phyloP scores from a whole-genome alignment of 2,113 vertebrate species.

The Anseranas semipalmata region DNA sequence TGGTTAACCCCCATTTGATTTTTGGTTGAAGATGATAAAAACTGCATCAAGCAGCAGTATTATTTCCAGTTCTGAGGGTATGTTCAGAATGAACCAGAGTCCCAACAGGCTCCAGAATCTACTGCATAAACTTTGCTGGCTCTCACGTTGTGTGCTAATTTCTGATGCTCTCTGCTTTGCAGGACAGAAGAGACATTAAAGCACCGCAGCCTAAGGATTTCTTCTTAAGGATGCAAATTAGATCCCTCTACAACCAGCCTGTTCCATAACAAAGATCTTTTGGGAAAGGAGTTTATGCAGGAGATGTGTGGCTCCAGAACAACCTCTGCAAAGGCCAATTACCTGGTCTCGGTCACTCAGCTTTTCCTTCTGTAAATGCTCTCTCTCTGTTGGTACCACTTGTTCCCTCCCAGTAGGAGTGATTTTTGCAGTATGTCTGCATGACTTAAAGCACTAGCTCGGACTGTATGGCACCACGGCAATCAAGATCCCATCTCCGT shows the following conservation, averaged over 20 bases:
- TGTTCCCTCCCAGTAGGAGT: background rate
- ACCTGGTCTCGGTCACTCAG: background rate
- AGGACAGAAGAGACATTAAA: background rate
- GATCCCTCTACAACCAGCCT: background rate
- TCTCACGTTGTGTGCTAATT: background rate
- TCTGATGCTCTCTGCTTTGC: background rate
- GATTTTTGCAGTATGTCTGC: background rate
- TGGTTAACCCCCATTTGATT: background rate
- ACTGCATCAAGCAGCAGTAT: background rate
- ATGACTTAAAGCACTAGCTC: background rate
- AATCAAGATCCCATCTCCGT: background rate
- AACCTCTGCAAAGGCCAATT: background rate
- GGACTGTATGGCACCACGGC: background rate
- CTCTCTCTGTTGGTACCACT: background rate
- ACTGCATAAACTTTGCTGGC: background rate
- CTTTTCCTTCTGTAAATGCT: background rate
- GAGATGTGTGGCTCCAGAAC: background rate
- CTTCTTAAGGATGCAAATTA: background rate
- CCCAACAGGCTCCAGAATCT: background rate
- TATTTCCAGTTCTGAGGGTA: background rate
- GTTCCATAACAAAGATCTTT: background rate
- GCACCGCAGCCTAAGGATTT: background rate
- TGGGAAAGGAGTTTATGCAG: background rate
- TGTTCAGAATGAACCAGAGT: background rate
- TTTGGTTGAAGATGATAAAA: background rate